A percentile compares a stretch with the other conserved stretches of the same genome.
These are phyloP conservation scores for Cochlearius cochlearius DNA, from an alignment of 2,113 vertebrate species.

Conservation along the genomic window DNA sequence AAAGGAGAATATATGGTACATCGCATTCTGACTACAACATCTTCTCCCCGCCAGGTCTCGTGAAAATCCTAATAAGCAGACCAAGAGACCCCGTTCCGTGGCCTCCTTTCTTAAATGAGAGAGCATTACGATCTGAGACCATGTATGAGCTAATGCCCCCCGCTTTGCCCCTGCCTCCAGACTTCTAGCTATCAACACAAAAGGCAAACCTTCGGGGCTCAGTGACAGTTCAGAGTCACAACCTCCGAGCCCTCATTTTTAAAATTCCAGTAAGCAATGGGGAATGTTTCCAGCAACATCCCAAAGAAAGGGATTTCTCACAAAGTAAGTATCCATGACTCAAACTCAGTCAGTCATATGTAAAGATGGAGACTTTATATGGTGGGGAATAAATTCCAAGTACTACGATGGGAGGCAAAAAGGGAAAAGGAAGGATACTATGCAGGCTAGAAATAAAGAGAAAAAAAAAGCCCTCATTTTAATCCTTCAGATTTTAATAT, in stretches of 20 bases:
- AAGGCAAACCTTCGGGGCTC: neutral
- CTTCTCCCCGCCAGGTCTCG: neutral
- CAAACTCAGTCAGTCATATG: neutral
- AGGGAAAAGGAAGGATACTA: neutral
- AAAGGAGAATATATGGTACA: neutral
- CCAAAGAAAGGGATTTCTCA: neutral
- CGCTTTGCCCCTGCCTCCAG: neutral
- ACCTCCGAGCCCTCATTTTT: neutral
- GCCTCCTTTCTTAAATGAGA: neutral
- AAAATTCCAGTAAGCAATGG: neutral
- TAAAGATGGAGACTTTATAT: neutral
- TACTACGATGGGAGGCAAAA: neutral
- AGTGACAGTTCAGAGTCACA: neutral
- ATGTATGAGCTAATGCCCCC: neutral
- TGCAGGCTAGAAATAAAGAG: neutral
- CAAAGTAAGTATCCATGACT: neutral
- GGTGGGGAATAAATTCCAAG: neutral
- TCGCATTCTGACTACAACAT: neutral
- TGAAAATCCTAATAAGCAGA: neutral
- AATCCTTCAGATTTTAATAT: neutral
- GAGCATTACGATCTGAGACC: neutral
- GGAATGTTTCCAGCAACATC: neutral
- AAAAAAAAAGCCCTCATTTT: neutral
- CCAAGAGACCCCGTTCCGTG: neutral
- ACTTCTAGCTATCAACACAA: neutral